Conservation (phyloP, 1,140 invertebrate genomes). For the Sitophilus oryzae region DNA sequence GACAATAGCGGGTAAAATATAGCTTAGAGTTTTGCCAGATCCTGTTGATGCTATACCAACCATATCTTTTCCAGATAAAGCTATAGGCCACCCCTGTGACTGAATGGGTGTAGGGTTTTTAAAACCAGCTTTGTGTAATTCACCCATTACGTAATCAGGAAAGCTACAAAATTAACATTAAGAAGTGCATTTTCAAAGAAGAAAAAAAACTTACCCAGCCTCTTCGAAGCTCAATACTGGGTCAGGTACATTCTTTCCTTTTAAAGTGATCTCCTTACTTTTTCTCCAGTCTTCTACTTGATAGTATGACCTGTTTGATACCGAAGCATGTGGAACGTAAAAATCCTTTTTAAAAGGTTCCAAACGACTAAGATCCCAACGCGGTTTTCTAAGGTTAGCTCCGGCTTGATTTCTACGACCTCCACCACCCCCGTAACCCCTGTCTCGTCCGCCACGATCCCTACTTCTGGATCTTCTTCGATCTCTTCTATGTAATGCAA, state of each 20-base stretch:
- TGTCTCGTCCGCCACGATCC: conserved; percentile 35
- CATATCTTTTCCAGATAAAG: conserved; percentile 85
- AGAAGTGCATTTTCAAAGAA: not conserved
- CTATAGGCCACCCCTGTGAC: conserved; percentile 89
- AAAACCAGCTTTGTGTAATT: conserved; percentile 77
- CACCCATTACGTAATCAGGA: conserved; percentile 73
- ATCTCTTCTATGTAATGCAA: conserved; percentile 12
- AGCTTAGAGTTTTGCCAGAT: conserved; percentile 85
- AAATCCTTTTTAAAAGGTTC: conserved; percentile 91
- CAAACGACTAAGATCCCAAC: conserved; percentile 66
- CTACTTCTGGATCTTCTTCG: conserved; percentile 25
- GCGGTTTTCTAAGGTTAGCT: conserved; percentile 57
- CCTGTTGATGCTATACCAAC: conserved; percentile 96
- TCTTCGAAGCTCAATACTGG: conserved; percentile 78
- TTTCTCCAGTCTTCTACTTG: conserved; percentile 71
- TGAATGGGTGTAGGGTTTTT: conserved; percentile 84
- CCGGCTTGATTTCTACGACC: conserved; percentile 48
- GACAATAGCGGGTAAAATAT: conserved; percentile 78
- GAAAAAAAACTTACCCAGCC: conserved; percentile 54
- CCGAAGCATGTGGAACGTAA: conserved; percentile 72
- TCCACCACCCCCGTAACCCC: conserved; percentile 47
- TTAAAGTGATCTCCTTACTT: conserved; percentile 73
- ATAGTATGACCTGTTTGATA: conserved; percentile 60
- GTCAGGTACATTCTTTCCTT: conserved; percentile 63
- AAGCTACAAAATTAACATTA: conserved; percentile 46